Evolutionary conservation across 2,113 vertebrate genomes (phyloP).

Genomic region (human (Homo sapiens)): DNA sequence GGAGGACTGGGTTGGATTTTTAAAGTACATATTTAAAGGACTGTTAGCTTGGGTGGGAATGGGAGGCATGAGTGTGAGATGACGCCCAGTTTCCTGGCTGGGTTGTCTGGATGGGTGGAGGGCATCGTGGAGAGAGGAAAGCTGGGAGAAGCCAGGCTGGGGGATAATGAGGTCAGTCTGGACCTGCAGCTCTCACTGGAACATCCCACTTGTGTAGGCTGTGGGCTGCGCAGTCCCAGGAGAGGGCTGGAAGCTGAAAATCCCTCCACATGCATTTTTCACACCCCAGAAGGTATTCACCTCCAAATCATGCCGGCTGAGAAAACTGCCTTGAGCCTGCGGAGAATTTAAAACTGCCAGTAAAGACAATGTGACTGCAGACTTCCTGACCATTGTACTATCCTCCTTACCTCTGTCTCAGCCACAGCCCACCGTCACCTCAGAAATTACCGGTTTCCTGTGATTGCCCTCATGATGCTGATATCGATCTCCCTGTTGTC

Average conservation of each 20-base stretch:
- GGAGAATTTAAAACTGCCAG: not conserved
- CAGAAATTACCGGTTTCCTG: fast-evolving
- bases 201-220: no score
- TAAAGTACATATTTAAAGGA: not conserved
- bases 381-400: not conserved
- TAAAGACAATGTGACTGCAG: not conserved
- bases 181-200: not conserved
- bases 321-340: not conserved
- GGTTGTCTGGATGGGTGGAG: no score
- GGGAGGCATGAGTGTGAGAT: no score
- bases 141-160: no score
- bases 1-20: not conserved
- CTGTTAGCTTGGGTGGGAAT: not conserved
- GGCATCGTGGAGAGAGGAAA: not conserved
- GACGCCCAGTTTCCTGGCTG: not conserved
- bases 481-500: not conserved
- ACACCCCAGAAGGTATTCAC: not conserved
- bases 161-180: not conserved
- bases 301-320: not conserved
- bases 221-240: not conserved
- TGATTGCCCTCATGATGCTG: not conserved
- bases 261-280: not conserved
- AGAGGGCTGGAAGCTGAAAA: not conserved
- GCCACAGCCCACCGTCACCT: no score
- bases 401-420: not conserved